Evolutionary conservation across 2,888 invertebrate genomes (phyloP), one percentile per base, ranked within the genome.

Genomic region (Drosophila conformis): DNA sequence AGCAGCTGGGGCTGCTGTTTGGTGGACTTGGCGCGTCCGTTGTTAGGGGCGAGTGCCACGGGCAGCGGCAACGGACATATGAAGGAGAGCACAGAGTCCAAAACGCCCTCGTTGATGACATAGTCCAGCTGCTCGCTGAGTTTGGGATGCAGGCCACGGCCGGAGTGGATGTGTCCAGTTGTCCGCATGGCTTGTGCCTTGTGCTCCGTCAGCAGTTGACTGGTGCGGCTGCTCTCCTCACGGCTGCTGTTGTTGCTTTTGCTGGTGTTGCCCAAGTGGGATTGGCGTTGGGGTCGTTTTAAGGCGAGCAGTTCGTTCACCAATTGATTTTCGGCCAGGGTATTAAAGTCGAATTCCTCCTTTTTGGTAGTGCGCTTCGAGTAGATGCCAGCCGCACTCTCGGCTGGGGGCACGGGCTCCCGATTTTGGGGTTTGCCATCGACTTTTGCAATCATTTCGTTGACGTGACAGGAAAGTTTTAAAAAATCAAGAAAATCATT

Each of bases 51-150:
- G 8, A 82, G 76, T 11, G 74, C 73, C 0, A 72, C 35, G 3
- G 91, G 87, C 38, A 87, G 49, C 1, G 90, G 90, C 8, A 91
- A 80, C 90, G 73, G 94, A 91, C 61, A 95, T 78, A 97, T 94
- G 89, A 97, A 97, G 0, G 97, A 96, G 56, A 97, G 92, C 66
- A 97, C 96, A 0, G 97, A 97, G 93, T 97, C 97, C 57, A 97
- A 92, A 70, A 97, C 94, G 15, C 97, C 97, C 93, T 97, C 97
- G 56, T 96, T 96, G 73, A 97, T 94, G 1, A 97, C 95, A 93
- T 97, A 91, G 65, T 93, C 91, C 36, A 93, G 73, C 74, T 93
- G 93, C 33, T 91, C 90, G 15, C 72, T 86, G 10, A 93, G 76
- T 38, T 90, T 88, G 1, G 92, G 91, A 87, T 93, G 92, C 48